Conservation (phyloP, 2,113 vertebrate genomes). For the Myotis brandtii region DNA sequence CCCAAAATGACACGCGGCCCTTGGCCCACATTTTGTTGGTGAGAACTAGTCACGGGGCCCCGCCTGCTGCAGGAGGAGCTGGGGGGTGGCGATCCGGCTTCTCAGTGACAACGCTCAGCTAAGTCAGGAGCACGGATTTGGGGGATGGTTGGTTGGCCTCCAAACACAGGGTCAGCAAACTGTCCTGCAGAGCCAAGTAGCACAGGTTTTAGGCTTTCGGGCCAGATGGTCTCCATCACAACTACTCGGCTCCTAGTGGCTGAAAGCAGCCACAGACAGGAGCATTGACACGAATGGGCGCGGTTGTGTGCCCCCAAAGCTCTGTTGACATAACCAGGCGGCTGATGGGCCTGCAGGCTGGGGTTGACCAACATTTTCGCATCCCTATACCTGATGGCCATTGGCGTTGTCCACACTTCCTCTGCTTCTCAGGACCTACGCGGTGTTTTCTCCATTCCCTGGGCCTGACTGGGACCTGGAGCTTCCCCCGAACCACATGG, state of each 20-base stretch:
- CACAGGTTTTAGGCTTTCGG: neutral
- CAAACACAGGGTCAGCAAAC: neutral
- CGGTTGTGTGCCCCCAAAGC: neutral
- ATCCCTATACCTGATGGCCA: neutral
- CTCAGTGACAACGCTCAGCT: neutral
- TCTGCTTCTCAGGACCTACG: neutral
- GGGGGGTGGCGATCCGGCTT: neutral
- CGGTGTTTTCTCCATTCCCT: neutral
- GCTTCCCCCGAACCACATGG: neutral
- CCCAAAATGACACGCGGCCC: neutral
- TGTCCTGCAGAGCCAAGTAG: neutral
- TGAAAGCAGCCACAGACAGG: neutral
- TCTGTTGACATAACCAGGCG: neutral
- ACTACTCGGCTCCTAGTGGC: neutral
- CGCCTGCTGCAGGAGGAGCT: neutral
- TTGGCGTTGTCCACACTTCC: neutral
- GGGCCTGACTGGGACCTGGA: neutral
- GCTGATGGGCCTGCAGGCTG: neutral
- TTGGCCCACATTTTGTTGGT: neutral
- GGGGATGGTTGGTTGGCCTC: neutral
- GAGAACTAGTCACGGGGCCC: neutral
- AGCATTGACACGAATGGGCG: neutral
- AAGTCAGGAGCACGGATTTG: neutral
- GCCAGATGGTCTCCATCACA: neutral
- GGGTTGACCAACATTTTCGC: neutral